Evolutionary conservation across 2,113 vertebrate species (phyloP).

Genomic region (Pollachius pollachius): DNA sequence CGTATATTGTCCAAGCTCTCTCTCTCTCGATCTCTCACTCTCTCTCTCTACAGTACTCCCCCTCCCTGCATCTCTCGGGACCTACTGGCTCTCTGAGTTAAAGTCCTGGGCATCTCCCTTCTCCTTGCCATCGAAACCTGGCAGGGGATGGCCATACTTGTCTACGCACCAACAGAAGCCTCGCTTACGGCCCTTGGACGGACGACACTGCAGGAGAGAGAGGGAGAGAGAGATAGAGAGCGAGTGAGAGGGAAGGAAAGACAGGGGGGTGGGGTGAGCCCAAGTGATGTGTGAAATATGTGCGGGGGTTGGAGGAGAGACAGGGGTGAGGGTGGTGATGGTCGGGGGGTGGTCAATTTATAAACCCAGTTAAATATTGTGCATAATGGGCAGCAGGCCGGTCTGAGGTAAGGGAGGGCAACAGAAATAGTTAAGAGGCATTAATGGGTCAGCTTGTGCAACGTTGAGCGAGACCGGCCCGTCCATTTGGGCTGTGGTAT

Average conservation of each 20-base stretch:
- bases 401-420: constrained; percentile 54
- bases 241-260: background rate
- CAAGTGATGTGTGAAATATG: too few species aligned
- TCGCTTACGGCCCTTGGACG: constrained; percentile 90
- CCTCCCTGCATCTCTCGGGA: constrained; percentile 40
- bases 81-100: constrained; percentile 82
- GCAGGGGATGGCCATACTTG: constrained; percentile 89
- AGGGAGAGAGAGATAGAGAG: constrained; percentile 32
- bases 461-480: constrained; percentile 58
- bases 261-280: background rate
- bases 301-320: too few species aligned
- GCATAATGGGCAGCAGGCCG: constrained; percentile 43
- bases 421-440: constrained; percentile 56
- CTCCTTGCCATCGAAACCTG: constrained; percentile 79
- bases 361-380: constrained; percentile 39
- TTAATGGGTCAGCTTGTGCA: constrained; percentile 66
- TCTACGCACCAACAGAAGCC: constrained; percentile 97
- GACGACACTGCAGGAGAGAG: constrained; percentile 82
- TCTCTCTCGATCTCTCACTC: constrained; percentile 31
- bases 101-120: constrained; percentile 83
- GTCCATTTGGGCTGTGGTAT: constrained; percentile 61
- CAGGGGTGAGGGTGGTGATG: too few species aligned
- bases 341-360: constrained; percentile 20
- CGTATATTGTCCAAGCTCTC: constrained; percentile 49
- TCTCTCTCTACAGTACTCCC: constrained; percentile 55